Conservation (phyloP, 2,113 vertebrate species). For the Calypte anna region DNA sequence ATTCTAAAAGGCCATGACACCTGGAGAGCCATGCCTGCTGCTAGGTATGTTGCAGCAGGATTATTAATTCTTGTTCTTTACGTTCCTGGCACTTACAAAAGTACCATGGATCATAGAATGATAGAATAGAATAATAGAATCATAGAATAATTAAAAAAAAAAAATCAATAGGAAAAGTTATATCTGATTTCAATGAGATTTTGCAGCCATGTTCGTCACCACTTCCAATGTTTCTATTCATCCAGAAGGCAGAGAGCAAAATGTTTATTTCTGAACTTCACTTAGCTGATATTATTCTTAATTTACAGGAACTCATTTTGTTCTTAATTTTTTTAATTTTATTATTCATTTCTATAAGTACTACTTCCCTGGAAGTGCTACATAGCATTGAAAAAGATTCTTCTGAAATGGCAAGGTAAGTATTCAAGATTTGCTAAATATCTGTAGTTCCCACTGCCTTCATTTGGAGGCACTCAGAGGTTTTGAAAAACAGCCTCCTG, state of each 20-base stretch:
- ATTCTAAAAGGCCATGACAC: neutral
- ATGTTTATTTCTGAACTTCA: neutral
- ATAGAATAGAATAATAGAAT: too few species aligned
- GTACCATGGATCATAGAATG: too few species aligned
- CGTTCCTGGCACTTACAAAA: neutral
- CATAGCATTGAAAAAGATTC: neutral
- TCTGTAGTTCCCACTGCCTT: neutral
- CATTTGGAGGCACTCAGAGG: neutral
- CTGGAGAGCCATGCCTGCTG: neutral
- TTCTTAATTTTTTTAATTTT: neutral
- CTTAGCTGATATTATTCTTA: neutral
- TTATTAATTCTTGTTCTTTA: neutral
- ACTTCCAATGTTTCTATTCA: neutral
- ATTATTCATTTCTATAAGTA: neutral
- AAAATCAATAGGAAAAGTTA: neutral
- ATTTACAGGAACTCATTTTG: neutral
- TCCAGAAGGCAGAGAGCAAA: neutral
- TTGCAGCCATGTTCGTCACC: accelerated
- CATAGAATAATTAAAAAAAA: neutral
- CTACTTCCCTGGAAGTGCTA: neutral
- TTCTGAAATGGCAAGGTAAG: neutral
- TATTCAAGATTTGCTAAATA: neutral
- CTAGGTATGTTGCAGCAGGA: neutral
- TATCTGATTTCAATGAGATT: neutral
- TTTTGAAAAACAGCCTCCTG: neutral